Conservation (phyloP, 2,888 invertebrate species). For the Philereme vetulata region DNA sequence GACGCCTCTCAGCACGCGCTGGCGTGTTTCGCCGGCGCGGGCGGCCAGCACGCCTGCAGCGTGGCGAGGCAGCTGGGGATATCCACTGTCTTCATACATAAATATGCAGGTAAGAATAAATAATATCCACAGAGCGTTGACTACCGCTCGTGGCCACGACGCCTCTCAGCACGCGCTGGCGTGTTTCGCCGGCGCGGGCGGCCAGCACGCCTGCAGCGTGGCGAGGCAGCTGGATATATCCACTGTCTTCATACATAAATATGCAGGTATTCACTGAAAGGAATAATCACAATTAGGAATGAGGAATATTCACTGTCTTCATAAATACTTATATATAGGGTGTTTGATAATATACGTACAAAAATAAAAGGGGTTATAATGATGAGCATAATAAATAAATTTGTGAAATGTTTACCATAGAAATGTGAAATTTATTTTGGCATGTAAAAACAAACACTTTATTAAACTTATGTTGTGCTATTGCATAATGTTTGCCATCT, state of each 20-base stretch:
- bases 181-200: constrained; percentile 99
- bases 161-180: constrained; percentile 95
- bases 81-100: constrained; percentile 94
- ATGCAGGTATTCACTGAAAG: background rate
- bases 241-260: background rate
- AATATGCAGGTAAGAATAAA: constrained; percentile 90
- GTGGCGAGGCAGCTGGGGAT: constrained; percentile 95
- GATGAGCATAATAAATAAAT: too few species aligned
- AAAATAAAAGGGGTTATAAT: too few species aligned
- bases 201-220: constrained; percentile 98
- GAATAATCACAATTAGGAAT: constrained; percentile 70
- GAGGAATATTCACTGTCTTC: constrained; percentile 92
- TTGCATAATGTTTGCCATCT: too few species aligned
- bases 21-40: constrained; percentile 99
- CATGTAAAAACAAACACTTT: too few species aligned
- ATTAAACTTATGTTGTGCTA: too few species aligned
- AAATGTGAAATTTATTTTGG: too few species aligned
- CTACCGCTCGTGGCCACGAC: constrained; percentile 96
- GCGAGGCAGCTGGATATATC: constrained; percentile 90
- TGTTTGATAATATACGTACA: too few species aligned
- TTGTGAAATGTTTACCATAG: too few species aligned
- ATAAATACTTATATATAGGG: constrained; percentile 98
- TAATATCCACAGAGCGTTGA: constrained; percentile 78
- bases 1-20: constrained; percentile 96
- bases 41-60: constrained; percentile 99